Conservation (phyloP, 1,140 invertebrate species). For the Brachionus angularis region DNA sequence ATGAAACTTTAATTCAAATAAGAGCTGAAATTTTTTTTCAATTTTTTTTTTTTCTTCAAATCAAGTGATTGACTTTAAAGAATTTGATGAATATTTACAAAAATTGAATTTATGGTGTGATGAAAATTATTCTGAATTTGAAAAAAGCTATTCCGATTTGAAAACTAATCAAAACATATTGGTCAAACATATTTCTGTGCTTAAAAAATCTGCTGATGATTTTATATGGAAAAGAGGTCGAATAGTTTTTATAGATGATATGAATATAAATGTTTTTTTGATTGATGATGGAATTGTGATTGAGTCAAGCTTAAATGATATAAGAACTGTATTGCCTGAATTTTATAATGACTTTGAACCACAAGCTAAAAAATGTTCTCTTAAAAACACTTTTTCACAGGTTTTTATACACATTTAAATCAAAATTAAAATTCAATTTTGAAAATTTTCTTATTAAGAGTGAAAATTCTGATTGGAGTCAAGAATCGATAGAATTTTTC, state of each 20-base stretch:
- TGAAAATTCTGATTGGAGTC: not conserved
- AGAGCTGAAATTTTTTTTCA: not conserved
- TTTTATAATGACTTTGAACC: conserved; percentile 12
- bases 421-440: not conserved
- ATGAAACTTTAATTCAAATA: not conserved
- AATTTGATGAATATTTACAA: too few species aligned
- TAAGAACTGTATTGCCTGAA: conserved; percentile 1
- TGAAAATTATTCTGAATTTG: too few species aligned
- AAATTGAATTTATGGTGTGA: too few species aligned
- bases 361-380: conserved; percentile 1
- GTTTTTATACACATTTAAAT: not conserved
- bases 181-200: not conserved
- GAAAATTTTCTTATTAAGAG: not conserved
- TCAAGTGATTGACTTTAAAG: too few species aligned
- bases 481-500: conserved; percentile 6
- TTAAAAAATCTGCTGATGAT: not conserved
- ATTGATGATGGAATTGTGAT: not conserved
- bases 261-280: not conserved
- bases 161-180: not conserved
- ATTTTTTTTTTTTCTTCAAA: not conserved
- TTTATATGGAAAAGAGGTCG: conserved; percentile 11
- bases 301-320: not conserved
- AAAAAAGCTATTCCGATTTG: too few species aligned
- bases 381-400: conserved; percentile 7
- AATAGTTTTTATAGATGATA: conserved; percentile 2